phyloP scores from a whole-genome alignment of 2,888 invertebrate species.

The Elegia similella region DNA sequence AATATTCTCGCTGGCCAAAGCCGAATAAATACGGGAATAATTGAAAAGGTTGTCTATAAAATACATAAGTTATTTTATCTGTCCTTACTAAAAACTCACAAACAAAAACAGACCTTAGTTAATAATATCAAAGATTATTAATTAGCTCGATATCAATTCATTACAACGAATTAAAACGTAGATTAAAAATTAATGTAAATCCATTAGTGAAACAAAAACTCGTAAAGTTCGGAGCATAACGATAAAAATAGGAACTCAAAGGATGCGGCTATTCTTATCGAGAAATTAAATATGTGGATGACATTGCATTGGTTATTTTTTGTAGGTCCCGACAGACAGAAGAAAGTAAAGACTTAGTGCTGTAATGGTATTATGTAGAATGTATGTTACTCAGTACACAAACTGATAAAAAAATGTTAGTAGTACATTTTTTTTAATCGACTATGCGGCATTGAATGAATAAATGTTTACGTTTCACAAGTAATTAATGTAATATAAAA shows the following conservation, averaged over 20 bases:
- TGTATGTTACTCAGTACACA: no score
- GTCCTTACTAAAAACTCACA: no score
- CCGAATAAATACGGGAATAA: no score
- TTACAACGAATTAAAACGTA: not conserved
- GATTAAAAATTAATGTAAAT: slow-evolving; percentile 10
- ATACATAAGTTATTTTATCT: no score
- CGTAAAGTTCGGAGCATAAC: slow-evolving; percentile 4
- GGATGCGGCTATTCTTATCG: slow-evolving; percentile 17
- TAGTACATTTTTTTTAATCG: no score
- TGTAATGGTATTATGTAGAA: no score
- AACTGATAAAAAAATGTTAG: no score
- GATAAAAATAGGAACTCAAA: not conserved
- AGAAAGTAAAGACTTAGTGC: not conserved
- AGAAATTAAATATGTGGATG: slow-evolving; percentile 16
- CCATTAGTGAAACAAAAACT: slow-evolving; percentile 3
- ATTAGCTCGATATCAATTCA: not conserved
- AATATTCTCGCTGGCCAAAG: no score
- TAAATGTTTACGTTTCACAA: no score
- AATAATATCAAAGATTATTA: not conserved
- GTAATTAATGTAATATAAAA: no score
- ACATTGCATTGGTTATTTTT: not conserved
- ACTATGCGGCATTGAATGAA: no score
- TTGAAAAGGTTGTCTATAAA: no score
- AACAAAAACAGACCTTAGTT: not conserved
- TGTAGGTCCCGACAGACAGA: not conserved